Conservation (phyloP, 2,113 vertebrate species). For the Phoxinus phoxinus region DNA sequence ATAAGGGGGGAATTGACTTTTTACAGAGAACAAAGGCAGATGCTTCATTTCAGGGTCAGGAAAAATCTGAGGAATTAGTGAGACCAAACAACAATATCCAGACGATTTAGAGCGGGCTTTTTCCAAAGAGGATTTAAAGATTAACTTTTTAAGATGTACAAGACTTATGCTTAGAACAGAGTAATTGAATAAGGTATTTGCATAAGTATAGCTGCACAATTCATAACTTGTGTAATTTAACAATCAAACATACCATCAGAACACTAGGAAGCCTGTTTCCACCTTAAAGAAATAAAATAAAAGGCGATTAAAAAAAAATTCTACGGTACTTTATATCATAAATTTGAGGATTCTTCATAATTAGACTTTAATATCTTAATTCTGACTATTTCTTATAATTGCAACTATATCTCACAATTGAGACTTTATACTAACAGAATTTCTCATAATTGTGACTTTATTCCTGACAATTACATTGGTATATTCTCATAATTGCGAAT, state of each 20-base stretch:
- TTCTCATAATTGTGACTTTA: not conserved
- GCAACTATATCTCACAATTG: not conserved
- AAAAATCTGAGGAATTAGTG: slow-evolving; percentile 74
- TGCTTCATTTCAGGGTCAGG: slow-evolving; percentile 63
- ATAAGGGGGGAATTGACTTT: slow-evolving; percentile 63
- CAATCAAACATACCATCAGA: slow-evolving; percentile 50
- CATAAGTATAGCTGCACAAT: slow-evolving; percentile 73
- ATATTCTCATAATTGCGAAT: not conserved
- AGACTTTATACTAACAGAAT: not conserved
- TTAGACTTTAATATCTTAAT: not conserved
- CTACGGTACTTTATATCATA: not conserved
- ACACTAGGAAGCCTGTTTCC: not conserved
- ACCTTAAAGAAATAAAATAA: not conserved
- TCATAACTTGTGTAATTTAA: slow-evolving; percentile 73
- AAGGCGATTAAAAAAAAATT: not conserved
- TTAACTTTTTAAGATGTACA: slow-evolving; percentile 83
- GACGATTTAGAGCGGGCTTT: slow-evolving; percentile 73
- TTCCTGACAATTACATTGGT: not conserved
- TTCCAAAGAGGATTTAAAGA: slow-evolving; percentile 82
- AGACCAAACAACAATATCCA: slow-evolving; percentile 78
- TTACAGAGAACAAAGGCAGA: slow-evolving; percentile 54
- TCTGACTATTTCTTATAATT: too few species aligned
- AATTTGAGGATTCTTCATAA: not conserved
- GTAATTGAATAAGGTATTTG: slow-evolving; percentile 81
- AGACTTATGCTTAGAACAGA: slow-evolving; percentile 76